Percentiles rank a stretch among this genome's conserved stretches.
Evolutionary conservation across 1,140 invertebrate species (phyloP).

Genomic region (Pogonomyrmex barbatus): DNA sequence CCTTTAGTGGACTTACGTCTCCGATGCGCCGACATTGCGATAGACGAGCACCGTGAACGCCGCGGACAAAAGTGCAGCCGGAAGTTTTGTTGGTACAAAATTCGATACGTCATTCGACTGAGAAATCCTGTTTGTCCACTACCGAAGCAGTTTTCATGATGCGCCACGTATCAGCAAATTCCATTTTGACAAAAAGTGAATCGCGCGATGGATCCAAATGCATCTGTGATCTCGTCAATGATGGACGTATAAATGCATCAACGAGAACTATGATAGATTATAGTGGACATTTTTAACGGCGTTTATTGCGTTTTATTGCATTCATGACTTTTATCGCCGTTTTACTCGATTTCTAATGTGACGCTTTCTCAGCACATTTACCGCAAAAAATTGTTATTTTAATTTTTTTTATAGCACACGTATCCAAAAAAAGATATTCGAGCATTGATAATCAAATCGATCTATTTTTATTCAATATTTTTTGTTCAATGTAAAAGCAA

Average conservation of each 20-base stretch:
- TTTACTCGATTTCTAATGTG: neutral
- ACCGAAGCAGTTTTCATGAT: slow-evolving; percentile 48
- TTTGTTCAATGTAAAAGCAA: neutral
- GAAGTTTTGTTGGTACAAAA: slow-evolving; percentile 78
- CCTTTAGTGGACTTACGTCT: slow-evolving; percentile 17
- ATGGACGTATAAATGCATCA: slow-evolving; percentile 19
- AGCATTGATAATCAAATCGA: neutral
- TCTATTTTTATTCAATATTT: neutral
- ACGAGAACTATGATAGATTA: neutral
- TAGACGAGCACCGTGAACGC: slow-evolving; percentile 15
- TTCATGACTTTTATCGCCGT: neutral
- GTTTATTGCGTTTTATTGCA: neutral
- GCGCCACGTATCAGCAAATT: slow-evolving; percentile 16
- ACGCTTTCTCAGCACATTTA: neutral
- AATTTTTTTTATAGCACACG: neutral
- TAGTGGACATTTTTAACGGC: neutral
- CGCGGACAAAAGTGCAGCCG: slow-evolving; percentile 76
- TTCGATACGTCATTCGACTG: slow-evolving; percentile 80
- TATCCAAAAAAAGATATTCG: neutral
- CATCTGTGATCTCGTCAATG: neutral
- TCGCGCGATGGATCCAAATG: slow-evolving; percentile 25
- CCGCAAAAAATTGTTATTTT: neutral
- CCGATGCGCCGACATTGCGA: neutral
- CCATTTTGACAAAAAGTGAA: slow-evolving; percentile 18
- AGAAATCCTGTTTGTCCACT: slow-evolving; percentile 45